Conservation (phyloP, 2,113 vertebrate genomes). For the Emberiza fucata region DNA sequence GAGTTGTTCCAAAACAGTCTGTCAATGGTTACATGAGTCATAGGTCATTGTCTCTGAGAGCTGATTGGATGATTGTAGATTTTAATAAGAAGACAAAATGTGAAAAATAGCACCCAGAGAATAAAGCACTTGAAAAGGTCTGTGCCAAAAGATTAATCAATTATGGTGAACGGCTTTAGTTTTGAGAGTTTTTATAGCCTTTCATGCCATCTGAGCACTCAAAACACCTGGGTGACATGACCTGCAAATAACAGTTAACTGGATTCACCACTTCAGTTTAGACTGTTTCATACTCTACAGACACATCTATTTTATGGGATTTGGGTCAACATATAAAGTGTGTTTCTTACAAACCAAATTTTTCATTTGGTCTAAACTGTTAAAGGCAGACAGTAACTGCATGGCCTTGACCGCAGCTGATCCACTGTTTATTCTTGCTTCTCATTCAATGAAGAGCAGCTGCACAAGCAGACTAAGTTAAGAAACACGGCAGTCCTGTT, state of each 20-base stretch:
- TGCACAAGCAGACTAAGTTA: neutral
- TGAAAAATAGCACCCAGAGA: constrained; percentile 58
- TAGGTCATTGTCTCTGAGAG: constrained; percentile 28
- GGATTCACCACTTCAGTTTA: neutral
- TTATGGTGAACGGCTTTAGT: neutral
- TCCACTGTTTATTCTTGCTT: neutral
- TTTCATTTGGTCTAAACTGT: neutral
- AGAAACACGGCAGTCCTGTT: neutral
- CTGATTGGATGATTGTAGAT: neutral
- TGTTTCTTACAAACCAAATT: neutral
- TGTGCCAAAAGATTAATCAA: constrained; percentile 52
- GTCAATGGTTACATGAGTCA: constrained; percentile 57
- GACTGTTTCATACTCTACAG: neutral
- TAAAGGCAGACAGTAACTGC: neutral
- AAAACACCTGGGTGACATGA: constrained; percentile 3
- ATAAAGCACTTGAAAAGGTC: constrained; percentile 29
- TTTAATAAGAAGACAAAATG: constrained; percentile 36
- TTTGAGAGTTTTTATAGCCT: constrained; percentile 7
- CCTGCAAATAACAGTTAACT: constrained; percentile 3
- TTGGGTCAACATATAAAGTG: neutral
- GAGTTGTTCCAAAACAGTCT: constrained; percentile 58
- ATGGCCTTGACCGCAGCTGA: neutral
- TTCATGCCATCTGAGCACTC: neutral
- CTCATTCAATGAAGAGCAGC: neutral
- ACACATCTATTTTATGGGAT: neutral